phyloP scores from a whole-genome alignment of 1,140 invertebrate species.

The Orussus abietinus region DNA sequence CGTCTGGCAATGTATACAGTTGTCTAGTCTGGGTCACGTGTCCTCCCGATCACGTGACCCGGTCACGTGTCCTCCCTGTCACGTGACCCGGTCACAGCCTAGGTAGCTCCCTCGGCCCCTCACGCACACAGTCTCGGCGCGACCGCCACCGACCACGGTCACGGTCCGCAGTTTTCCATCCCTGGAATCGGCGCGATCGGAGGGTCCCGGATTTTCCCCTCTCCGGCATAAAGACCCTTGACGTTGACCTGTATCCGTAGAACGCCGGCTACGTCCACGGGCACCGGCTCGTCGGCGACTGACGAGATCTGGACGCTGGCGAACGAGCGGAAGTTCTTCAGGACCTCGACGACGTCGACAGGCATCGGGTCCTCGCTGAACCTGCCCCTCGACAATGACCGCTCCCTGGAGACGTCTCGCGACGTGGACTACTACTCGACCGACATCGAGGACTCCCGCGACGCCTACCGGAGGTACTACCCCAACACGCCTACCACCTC shows the following conservation, averaged over 20 bases:
- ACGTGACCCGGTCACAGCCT: too few species aligned
- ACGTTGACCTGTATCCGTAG: slow-evolving; percentile 14
- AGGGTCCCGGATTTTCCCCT: too few species aligned
- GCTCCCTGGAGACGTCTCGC: slow-evolving; percentile 35
- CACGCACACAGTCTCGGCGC: too few species aligned
- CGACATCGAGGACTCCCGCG: slow-evolving; percentile 37
- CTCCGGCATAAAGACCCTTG: too few species aligned
- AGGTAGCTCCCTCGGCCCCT: too few species aligned
- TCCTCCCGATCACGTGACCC: too few species aligned
- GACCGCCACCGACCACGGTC: too few species aligned
- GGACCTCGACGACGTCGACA: slow-evolving; percentile 37
- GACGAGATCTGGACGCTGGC: slow-evolving; percentile 42
- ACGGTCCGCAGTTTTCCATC: too few species aligned
- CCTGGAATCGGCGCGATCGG: too few species aligned
- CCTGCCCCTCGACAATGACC: slow-evolving; percentile 35
- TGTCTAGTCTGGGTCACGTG: too few species aligned
- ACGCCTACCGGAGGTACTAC: slow-evolving; percentile 30
- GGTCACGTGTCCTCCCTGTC: too few species aligned
- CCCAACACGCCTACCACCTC: slow-evolving; percentile 38
- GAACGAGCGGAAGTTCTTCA: slow-evolving; percentile 33
- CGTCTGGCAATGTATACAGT: too few species aligned
- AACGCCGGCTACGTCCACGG: slow-evolving; percentile 36
- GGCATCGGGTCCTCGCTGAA: slow-evolving; percentile 40
- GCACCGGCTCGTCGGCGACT: slow-evolving; percentile 32
- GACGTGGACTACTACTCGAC: slow-evolving; percentile 37